These are phyloP conservation scores for Parelbella ahira DNA, from an alignment of 2,888 invertebrate species.

Conservation along the genomic window DNA sequence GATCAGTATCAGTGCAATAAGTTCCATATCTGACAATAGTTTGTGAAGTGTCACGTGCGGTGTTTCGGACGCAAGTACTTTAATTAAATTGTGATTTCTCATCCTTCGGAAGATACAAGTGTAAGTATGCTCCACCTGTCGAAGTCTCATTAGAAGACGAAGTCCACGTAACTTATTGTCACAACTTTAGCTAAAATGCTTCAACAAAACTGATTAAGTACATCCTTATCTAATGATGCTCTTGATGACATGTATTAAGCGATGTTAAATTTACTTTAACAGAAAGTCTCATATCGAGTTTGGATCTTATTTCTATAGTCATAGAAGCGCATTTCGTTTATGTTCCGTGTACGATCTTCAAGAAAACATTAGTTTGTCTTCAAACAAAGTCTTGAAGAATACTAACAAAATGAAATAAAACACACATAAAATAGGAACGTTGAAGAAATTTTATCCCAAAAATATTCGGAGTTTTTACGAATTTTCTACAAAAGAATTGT, in stretches of 20 bases:
- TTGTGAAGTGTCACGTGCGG: slow-evolving; percentile 49
- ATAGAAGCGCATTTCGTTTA: slow-evolving; percentile 22
- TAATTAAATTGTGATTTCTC: slow-evolving; percentile 27
- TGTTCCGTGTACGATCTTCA: slow-evolving; percentile 16
- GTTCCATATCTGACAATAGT: slow-evolving; percentile 34
- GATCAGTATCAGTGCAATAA: slow-evolving; percentile 21
- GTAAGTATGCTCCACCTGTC: slow-evolving; percentile 39
- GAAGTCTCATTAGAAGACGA: slow-evolving; percentile 5
- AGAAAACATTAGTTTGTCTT: slow-evolving; percentile 33
- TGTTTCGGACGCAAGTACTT: slow-evolving; percentile 31
- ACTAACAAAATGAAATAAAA: slow-evolving; percentile 47
- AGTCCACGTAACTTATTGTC: slow-evolving; percentile 6
- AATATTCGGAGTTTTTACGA: no score
- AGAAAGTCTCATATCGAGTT: no score
- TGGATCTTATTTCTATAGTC: slow-evolving; percentile 29
- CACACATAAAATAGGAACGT: slow-evolving; percentile 3
- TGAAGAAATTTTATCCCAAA: no score
- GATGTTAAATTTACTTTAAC: no score
- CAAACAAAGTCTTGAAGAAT: slow-evolving; percentile 42
- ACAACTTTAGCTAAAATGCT: neutral
- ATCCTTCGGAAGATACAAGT: slow-evolving; percentile 27
- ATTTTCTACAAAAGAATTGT: no score
- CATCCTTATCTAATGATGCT: neutral
- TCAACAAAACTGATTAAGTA: no score
- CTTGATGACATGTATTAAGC: neutral